A percentile compares a stretch with the other conserved stretches of the same genome.
phyloP scores from a whole-genome alignment of 2,888 invertebrate species.

The Clistopyga incitator region DNA sequence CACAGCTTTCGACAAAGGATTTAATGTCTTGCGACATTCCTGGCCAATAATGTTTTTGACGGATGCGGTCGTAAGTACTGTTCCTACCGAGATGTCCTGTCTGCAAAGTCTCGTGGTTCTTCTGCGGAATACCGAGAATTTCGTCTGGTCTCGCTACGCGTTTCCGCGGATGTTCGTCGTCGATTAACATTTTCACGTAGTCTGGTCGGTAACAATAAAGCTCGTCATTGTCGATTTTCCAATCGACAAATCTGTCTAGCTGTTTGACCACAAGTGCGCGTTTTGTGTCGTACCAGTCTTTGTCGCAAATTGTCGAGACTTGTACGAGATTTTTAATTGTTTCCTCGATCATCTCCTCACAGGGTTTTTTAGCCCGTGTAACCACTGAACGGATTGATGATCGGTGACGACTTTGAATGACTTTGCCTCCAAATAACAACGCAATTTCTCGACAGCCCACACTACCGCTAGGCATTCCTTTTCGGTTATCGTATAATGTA shows the following conservation, averaged over 20 bases:
- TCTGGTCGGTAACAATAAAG: conserved; percentile 40
- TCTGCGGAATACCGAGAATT: not conserved
- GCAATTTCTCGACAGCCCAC: too few species aligned
- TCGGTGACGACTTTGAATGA: conserved; percentile 57
- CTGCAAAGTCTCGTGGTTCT: conserved; percentile 13
- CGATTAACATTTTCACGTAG: conserved; percentile 37
- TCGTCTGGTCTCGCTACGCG: conserved; percentile 23
- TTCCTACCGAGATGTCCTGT: conserved; percentile 50
- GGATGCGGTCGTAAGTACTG: conserved; percentile 47
- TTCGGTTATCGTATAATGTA: conserved; percentile 56
- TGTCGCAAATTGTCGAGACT: not conserved
- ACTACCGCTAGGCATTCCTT: too few species aligned
- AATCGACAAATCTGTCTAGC: conserved; percentile 40
- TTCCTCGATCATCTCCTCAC: conserved; percentile 40
- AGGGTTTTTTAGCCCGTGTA: conserved; percentile 45
- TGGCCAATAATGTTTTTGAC: conserved; percentile 55
- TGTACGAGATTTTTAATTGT: conserved; percentile 15
- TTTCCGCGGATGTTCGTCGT: conserved; percentile 56
- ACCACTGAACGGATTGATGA: conserved; percentile 52
- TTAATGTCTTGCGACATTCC: conserved; percentile 41
- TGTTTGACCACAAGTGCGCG: conserved; percentile 10
- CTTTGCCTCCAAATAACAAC: conserved; percentile 44
- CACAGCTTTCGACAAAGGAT: conserved; percentile 36
- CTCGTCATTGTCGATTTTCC: conserved; percentile 41
- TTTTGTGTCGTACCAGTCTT: conserved; percentile 56